Conservation (phyloP, 2,888 invertebrate species). For the Drosophila nr. medialis region DNA sequence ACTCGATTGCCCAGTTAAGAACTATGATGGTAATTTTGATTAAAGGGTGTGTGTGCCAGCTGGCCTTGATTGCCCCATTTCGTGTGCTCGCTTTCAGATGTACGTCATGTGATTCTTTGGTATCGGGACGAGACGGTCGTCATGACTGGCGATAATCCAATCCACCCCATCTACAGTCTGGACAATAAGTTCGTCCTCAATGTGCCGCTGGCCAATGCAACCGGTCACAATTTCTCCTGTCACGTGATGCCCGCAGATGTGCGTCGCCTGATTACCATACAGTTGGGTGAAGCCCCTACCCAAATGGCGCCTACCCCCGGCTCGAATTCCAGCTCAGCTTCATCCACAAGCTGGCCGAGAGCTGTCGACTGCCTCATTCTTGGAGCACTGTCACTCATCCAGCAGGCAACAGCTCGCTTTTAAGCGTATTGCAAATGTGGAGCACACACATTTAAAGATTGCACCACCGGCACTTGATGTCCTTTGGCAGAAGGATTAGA, state of each 20-base stretch:
- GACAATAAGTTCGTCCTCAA: constrained; percentile 45
- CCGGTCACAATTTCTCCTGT: constrained; percentile 44
- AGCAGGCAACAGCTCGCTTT: constrained; percentile 23
- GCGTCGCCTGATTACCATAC: constrained; percentile 42
- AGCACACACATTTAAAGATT: constrained; percentile 19
- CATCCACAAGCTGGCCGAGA: constrained; percentile 21
- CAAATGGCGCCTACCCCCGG: constrained; percentile 33
- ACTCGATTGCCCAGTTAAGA: constrained; percentile 64
- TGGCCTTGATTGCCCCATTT: not conserved
- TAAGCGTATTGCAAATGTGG: constrained; percentile 40
- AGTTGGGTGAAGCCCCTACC: constrained; percentile 38
- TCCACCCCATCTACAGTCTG: constrained; percentile 36
- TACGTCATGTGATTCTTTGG: constrained; percentile 58
- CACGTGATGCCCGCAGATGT: constrained; percentile 40
- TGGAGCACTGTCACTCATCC: constrained; percentile 25
- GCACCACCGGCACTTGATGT: constrained; percentile 70
- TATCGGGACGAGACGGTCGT: constrained; percentile 40
- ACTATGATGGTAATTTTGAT: constrained; percentile 58
- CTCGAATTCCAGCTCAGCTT: constrained; percentile 8
- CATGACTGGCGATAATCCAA: constrained; percentile 29
- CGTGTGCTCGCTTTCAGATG: constrained; percentile 25
- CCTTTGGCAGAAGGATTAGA: constrained; percentile 36
- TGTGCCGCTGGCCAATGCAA: constrained; percentile 54
- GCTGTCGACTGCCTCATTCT: constrained; percentile 16
- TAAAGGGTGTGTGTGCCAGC: too few relatives aligned